Evolutionary conservation across 2,113 vertebrate genomes (phyloP).

Genomic region (Heterocephalus glaber): DNA sequence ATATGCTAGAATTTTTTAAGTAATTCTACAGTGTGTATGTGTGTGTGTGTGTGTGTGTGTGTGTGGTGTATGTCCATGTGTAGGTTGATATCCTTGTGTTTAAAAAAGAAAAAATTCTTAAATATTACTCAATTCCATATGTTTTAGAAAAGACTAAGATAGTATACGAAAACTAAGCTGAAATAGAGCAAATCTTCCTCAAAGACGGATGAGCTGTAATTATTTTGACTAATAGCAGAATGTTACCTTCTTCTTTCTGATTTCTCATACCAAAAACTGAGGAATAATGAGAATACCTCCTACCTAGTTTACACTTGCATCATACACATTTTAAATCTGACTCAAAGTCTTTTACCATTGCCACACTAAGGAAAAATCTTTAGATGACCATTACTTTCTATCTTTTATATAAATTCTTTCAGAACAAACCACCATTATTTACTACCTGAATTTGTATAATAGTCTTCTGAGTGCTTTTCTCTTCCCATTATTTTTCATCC

Average conservation of each 20-base stretch:
- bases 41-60: background rate
- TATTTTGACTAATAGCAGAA: background rate
- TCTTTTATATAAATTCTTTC: background rate
- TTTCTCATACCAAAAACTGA: background rate
- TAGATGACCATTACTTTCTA: background rate
- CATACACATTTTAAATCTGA: background rate
- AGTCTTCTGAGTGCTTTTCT: background rate
- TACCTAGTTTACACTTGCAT: background rate
- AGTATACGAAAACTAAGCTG: background rate
- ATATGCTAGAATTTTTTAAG: background rate
- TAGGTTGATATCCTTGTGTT: background rate
- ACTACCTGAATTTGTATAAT: background rate
- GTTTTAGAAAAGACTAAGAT: background rate
- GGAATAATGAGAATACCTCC: background rate
- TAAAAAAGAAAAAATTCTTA: background rate
- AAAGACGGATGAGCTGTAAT: background rate
- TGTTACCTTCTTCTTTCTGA: background rate
- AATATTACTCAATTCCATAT: background rate
- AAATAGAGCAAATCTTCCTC: background rate
- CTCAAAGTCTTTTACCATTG: background rate
- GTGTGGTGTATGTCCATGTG: background rate
- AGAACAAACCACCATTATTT: background rate
- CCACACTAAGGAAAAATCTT: background rate
- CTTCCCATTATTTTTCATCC: background rate
- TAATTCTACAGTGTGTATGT: background rate